A percentile compares a stretch with the other conserved stretches of the same genome.
Evolutionary conservation across 2,888 invertebrate species (phyloP).

Genomic region (Lissonota sp.): DNA sequence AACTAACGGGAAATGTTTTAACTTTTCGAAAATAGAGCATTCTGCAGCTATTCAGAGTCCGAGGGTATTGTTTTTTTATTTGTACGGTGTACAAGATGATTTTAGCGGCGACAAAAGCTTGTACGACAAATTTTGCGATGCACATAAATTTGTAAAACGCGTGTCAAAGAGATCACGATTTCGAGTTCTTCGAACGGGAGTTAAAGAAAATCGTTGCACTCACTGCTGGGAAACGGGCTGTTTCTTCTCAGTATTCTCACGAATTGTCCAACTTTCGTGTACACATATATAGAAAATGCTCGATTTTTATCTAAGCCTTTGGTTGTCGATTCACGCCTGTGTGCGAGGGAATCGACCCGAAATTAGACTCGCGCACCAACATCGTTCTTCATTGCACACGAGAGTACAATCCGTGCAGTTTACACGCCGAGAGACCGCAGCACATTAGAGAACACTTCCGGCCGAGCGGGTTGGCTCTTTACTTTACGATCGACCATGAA

Average conservation of each 20-base stretch:
- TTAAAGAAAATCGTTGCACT: constrained; percentile 58
- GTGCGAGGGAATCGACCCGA: constrained; percentile 34
- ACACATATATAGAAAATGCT: constrained; percentile 34
- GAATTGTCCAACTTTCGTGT: constrained; percentile 20
- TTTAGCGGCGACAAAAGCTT: too few species aligned
- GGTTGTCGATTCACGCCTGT: constrained; percentile 48
- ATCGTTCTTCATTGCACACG: constrained; percentile 20
- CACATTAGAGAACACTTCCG: constrained; percentile 60
- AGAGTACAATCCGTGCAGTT: background rate
- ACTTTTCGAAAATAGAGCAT: too few species aligned
- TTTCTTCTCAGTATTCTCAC: constrained; percentile 48
- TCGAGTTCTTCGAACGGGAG: constrained; percentile 55
- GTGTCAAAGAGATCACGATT: constrained; percentile 45
- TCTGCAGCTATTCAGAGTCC: too few species aligned
- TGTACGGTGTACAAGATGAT: too few species aligned
- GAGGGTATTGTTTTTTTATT: too few species aligned
- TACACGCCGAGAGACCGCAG: constrained; percentile 46
- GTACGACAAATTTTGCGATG: too few species aligned
- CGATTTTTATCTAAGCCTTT: constrained; percentile 55
- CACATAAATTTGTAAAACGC: constrained; percentile 28
- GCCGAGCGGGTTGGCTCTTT: constrained; percentile 53
- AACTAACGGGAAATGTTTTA: too few species aligned
- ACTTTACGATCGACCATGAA: constrained; percentile 63
- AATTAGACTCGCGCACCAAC: constrained; percentile 34
- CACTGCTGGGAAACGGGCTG: constrained; percentile 49